phyloP scores from a whole-genome alignment of 2,888 invertebrate species.

The Hyposoter didymator region DNA sequence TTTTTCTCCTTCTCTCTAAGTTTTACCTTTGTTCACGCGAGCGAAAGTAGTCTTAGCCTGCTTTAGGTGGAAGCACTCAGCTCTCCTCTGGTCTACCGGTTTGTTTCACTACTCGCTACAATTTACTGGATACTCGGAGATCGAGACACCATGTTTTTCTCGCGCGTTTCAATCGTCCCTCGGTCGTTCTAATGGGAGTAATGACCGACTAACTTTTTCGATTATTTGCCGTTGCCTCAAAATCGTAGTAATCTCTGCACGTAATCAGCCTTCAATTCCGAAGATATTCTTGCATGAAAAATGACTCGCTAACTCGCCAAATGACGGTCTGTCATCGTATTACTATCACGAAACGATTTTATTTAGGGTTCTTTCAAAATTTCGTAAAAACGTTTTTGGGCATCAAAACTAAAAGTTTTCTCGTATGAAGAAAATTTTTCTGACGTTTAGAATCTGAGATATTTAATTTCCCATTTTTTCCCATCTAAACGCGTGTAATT shows the following conservation, averaged over 20 bases:
- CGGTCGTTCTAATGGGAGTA: conserved; percentile 38
- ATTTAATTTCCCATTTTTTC: too few relatives aligned
- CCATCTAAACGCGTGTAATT: too few relatives aligned
- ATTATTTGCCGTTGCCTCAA: background rate
- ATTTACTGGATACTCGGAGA: conserved; percentile 53
- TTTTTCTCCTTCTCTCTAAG: conserved; percentile 22
- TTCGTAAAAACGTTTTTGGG: too few relatives aligned
- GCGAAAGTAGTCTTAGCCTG: conserved; percentile 64
- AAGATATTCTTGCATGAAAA: background rate
- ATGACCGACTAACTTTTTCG: conserved; percentile 47
- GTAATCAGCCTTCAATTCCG: background rate
- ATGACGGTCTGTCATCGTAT: too few relatives aligned
- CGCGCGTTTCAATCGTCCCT: conserved; percentile 36
- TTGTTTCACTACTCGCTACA: conserved; percentile 43
- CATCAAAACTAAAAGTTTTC: too few relatives aligned
- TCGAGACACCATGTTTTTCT: conserved; percentile 42
- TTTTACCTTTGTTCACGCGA: conserved; percentile 66
- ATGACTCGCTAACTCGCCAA: background rate
- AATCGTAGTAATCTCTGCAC: background rate
- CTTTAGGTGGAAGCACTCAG: conserved; percentile 41
- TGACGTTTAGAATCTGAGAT: too few relatives aligned
- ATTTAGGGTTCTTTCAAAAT: too few relatives aligned
- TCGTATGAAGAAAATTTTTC: too few relatives aligned
- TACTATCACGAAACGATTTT: too few relatives aligned
- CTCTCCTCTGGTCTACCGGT: conserved; percentile 39